A percentile compares a stretch with the other conserved stretches of the same genome.
phyloP scores from a whole-genome alignment of 92 coral and sea anemone species.

The Metridium senile region DNA sequence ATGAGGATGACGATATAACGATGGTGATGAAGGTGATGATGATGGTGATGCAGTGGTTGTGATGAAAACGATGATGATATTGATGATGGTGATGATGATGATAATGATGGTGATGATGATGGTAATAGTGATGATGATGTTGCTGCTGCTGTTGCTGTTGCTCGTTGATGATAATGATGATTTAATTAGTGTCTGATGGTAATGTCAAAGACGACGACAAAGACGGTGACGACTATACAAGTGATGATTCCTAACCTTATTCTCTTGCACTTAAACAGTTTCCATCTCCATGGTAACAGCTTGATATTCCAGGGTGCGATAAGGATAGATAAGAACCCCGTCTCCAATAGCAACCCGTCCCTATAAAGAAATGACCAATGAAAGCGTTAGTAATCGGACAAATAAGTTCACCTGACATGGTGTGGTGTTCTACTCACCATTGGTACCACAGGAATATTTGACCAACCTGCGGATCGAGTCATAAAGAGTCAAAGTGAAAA shows the following conservation, averaged over 20 bases:
- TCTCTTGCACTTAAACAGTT: conserved; percentile 48
- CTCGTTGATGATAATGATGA: background rate
- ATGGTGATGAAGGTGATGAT: background rate
- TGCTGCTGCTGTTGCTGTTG: background rate
- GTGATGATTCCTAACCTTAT: conserved; percentile 48
- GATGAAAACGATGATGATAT: background rate
- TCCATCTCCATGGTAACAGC: conserved; percentile 54
- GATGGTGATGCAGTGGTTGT: background rate
- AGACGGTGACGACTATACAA: too few species aligned
- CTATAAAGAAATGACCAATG: conserved; percentile 31
- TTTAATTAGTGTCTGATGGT: background rate
- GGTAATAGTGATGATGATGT: background rate
- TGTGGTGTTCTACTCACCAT: conserved; percentile 58
- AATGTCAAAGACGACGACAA: background rate
- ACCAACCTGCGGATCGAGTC: too few species aligned
- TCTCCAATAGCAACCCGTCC: conserved; percentile 92
- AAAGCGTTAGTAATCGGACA: background rate
- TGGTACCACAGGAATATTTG: conserved; percentile 94
- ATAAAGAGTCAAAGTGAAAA: background rate
- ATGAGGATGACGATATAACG: background rate
- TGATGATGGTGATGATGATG: background rate
- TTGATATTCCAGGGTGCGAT: conserved; percentile 89
- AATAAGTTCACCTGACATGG: background rate
- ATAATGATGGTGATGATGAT: background rate
- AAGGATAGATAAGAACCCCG: conserved; percentile 85